A percentile compares a stretch with the other conserved stretches of the same genome.
phyloP scores from a whole-genome alignment of 2,797 vertebrate species.

The Crax fasciolata region DNA sequence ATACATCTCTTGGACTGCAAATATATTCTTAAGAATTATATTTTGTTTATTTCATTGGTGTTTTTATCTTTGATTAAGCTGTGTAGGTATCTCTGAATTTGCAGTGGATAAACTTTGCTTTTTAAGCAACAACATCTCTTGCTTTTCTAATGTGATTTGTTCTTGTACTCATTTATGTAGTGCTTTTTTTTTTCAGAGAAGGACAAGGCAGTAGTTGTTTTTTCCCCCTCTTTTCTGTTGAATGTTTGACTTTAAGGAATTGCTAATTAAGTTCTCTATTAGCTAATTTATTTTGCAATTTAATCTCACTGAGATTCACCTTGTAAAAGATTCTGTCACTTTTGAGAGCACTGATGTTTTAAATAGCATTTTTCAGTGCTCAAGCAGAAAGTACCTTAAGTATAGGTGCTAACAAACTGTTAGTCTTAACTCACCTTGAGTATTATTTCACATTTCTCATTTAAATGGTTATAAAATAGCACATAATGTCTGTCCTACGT shows the following conservation, averaged over 20 bases:
- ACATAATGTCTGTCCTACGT: background rate
- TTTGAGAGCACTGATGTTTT: background rate
- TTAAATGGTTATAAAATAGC: background rate
- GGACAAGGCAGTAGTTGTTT: background rate
- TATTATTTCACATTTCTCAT: background rate
- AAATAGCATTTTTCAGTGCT: background rate
- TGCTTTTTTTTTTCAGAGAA: background rate
- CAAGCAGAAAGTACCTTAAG: background rate
- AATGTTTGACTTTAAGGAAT: background rate
- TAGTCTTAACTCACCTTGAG: background rate
- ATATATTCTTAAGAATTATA: background rate
- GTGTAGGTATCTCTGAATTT: background rate
- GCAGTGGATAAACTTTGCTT: background rate
- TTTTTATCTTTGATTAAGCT: background rate
- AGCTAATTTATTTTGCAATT: constrained; percentile 22
- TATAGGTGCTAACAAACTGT: background rate
- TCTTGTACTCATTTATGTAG: constrained; percentile 12
- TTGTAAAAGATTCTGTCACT: background rate
- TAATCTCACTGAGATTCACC: background rate
- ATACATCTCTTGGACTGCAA: background rate
- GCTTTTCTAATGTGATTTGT: background rate
- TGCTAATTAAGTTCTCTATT: constrained; percentile 30
- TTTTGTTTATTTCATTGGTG: background rate
- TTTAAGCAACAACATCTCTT: background rate
- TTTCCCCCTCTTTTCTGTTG: background rate